Evolutionary conservation across 1,140 invertebrate species (phyloP).

Genomic region (Aphidius gifuensis): DNA sequence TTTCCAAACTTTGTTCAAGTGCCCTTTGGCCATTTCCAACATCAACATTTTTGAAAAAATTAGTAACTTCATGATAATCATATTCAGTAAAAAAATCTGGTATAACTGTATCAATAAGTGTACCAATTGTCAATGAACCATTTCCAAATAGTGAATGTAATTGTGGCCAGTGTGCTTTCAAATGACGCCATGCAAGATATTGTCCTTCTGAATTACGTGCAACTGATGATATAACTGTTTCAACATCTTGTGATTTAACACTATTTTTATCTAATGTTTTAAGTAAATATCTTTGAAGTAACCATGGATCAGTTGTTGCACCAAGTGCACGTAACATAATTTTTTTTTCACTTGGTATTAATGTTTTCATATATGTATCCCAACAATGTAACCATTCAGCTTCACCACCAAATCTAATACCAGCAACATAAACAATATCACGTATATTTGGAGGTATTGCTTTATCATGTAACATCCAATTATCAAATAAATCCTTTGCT

Average conservation of each 20-base stretch:
- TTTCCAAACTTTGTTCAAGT: slow-evolving; percentile 73
- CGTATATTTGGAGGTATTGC: slow-evolving; percentile 68
- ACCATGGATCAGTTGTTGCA: slow-evolving; percentile 67
- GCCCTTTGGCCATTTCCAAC: slow-evolving; percentile 66
- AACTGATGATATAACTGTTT: slow-evolving; percentile 65
- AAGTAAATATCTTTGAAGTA: slow-evolving; percentile 69
- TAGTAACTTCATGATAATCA: slow-evolving; percentile 69
- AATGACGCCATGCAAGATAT: slow-evolving; percentile 72
- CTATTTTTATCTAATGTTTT: slow-evolving; percentile 63
- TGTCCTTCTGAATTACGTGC: slow-evolving; percentile 70
- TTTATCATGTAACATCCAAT: slow-evolving; percentile 63
- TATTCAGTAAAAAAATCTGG: slow-evolving; percentile 70
- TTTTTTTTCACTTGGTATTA: slow-evolving; percentile 65
- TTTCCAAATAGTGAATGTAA: slow-evolving; percentile 66
- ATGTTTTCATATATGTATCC: slow-evolving; percentile 66
- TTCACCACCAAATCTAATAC: slow-evolving; percentile 63
- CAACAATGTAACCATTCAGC: slow-evolving; percentile 76
- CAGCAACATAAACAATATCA: slow-evolving; percentile 71
- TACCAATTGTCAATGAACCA: slow-evolving; percentile 66
- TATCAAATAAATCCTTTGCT: slow-evolving; percentile 62
- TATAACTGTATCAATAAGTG: slow-evolving; percentile 67
- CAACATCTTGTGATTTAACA: slow-evolving; percentile 69
- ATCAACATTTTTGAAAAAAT: slow-evolving; percentile 66
- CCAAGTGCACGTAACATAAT: slow-evolving; percentile 70
- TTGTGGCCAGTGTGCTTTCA: slow-evolving; percentile 70